phyloP scores from a whole-genome alignment of 2,113 vertebrate genomes.

The Vidua chalybeata region DNA sequence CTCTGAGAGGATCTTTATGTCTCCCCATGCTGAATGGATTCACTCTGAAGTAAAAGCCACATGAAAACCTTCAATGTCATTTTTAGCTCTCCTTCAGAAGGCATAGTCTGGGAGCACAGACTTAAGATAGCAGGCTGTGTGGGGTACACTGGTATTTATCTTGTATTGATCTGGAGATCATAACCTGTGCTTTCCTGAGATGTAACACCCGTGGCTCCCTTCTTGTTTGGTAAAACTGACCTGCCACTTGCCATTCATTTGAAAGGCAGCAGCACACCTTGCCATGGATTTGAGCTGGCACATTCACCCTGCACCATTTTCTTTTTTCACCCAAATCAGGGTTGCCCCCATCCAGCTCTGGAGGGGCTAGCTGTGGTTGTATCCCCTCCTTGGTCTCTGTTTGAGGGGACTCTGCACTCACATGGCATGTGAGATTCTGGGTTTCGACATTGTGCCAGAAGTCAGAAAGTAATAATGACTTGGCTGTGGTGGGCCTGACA shows the following conservation, averaged over 20 bases:
- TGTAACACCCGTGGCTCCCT: background rate
- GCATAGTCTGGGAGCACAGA: background rate
- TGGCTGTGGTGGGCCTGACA: background rate
- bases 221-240: slow-evolving; percentile 1
- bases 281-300: background rate
- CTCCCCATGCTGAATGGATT: background rate
- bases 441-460: background rate
- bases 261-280: background rate
- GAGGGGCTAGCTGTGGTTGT: background rate
- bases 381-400: background rate
- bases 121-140: background rate
- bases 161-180: slow-evolving; percentile 5
- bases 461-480: background rate
- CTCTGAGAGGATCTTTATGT: background rate
- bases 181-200: background rate
- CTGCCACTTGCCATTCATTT: background rate
- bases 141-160: background rate
- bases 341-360: background rate
- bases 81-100: slow-evolving; percentile 10
- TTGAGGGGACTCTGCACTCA: background rate
- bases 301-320: background rate
- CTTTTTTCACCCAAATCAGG: background rate
- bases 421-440: background rate
- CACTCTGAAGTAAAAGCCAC: background rate
- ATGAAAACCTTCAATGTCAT: background rate